These are phyloP conservation scores for Epirrita christyi DNA, from an alignment of 2,888 invertebrate genomes.

Conservation along the genomic window DNA sequence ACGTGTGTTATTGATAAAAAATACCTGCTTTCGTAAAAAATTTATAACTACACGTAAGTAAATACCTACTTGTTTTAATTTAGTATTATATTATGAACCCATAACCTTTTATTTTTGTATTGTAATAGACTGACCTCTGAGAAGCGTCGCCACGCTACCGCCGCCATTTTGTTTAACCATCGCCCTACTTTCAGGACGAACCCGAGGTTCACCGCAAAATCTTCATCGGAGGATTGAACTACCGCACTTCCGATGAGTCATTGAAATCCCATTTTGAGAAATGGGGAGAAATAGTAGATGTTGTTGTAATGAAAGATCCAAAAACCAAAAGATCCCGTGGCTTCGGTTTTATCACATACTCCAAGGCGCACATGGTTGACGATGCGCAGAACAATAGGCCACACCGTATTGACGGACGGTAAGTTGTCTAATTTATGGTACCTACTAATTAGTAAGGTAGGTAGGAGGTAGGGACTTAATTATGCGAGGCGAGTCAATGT, in stretches of 20 bases:
- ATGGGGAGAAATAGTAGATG: slow-evolving; percentile 98
- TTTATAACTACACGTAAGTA: not conserved
- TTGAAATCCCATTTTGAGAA: slow-evolving; percentile 97
- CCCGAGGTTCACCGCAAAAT: slow-evolving; percentile 95
- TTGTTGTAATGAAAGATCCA: slow-evolving; percentile 98
- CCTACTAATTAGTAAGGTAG: not conserved
- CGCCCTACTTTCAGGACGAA: slow-evolving; percentile 84
- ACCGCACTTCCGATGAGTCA: slow-evolving; percentile 96
- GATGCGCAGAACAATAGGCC: slow-evolving; percentile 96
- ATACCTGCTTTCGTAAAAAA: not conserved
- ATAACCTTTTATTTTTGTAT: not conserved
- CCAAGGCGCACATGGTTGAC: slow-evolving; percentile 97
- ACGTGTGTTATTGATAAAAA: not conserved
- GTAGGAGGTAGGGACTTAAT: not conserved
- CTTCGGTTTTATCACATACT: slow-evolving; percentile 99
- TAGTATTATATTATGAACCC: no score
- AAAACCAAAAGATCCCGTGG: slow-evolving; percentile 97
- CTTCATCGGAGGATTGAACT: slow-evolving; percentile 98
- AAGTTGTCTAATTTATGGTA: slow-evolving; percentile 46
- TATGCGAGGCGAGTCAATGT: not conserved
- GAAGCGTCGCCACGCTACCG: slow-evolving; percentile 43
- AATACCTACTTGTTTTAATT: not conserved
- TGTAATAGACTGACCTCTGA: slow-evolving; percentile 1
- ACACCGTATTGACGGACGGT: slow-evolving; percentile 95
- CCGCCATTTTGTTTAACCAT: slow-evolving; percentile 78